Evolutionary conservation across 2,888 invertebrate genomes (phyloP).

Genomic region (Timema cristinae): DNA sequence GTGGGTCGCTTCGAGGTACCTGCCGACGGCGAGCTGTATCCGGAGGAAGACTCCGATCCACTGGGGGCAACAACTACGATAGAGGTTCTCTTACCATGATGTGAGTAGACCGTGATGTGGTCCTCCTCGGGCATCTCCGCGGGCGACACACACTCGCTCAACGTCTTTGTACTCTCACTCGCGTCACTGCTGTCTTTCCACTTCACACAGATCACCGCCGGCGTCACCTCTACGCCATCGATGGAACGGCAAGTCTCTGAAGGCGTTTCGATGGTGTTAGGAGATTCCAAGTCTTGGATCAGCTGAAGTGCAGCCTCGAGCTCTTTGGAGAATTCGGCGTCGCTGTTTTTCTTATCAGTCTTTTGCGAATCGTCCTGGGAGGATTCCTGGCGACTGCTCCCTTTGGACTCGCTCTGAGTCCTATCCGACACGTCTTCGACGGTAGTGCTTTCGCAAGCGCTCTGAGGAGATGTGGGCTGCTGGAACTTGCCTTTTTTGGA

Average conservation of each 20-base stretch:
- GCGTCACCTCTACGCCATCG: constrained; percentile 32
- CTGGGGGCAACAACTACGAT: constrained; percentile 40
- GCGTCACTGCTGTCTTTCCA: constrained; percentile 41
- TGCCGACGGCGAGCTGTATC: constrained; percentile 49
- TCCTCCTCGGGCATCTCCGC: constrained; percentile 36
- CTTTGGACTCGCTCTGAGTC: constrained; percentile 37
- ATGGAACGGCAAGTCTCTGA: constrained; percentile 42
- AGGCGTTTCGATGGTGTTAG: constrained; percentile 48
- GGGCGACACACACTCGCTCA: constrained; percentile 46
- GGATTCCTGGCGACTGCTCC: constrained; percentile 40
- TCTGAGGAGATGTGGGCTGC: constrained; percentile 40
- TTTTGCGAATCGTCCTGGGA: constrained; percentile 35
- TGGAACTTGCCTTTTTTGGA: constrained; percentile 42
- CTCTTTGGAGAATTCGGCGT: constrained; percentile 49
- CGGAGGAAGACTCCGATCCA: constrained; percentile 49
- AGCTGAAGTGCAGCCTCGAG: constrained; percentile 49
- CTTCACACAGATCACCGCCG: constrained; percentile 33
- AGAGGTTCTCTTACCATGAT: constrained; percentile 34
- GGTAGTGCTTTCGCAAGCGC: constrained; percentile 40
- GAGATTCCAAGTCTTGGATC: constrained; percentile 50
- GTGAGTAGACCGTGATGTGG: constrained; percentile 36
- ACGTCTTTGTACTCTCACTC: constrained; percentile 44
- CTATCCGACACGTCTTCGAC: constrained; percentile 37
- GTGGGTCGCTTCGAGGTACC: constrained; percentile 30
- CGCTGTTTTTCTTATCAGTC: constrained; percentile 42